Base-by-base conservation (phyloP, 2,113 vertebrate genomes). In the Thalassoma bifasciatum region DNA sequence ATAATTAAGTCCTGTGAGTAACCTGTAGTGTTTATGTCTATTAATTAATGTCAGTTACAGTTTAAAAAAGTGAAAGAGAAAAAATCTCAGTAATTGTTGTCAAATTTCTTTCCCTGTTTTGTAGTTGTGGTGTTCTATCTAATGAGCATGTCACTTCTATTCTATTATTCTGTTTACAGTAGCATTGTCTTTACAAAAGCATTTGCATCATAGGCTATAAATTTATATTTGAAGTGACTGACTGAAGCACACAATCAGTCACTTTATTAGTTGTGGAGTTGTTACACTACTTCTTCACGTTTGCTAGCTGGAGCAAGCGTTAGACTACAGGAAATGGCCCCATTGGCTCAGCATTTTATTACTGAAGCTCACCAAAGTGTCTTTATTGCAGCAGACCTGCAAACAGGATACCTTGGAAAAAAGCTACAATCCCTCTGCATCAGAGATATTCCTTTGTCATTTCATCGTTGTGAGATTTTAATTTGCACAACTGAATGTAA, bases 301-400 rank as follows among this genome's bases (percentile, higher is more conserved):
- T 94, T 94, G 92, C 92, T 76, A 59, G 12, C 62, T 85, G 66
- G 57, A 91, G 91, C 93, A 94, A 94, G 92, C 89, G 93, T 92
- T 92, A 64, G 92, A 94, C 93, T 93, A 94, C 93, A 94, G 92
- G 84, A 93, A 92, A 89, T 75, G 76, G 72, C 77, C 80, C 34
- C n/a, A 54, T 59, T 74, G 82, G 60, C 72, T 77, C 61, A 63
- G 71, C 44, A 75, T 77, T 58, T 62, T 50, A 75, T 64, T 44
- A 66, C 22, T 22, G 64, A 50, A 79, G 60, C 66, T 75, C 40
- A 52, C 66, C 56, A 82, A 77, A 79, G 67, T 62, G 22, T 80
- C 49, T 84, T 77, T 37, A 64, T 38, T 79, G 68, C 64, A 82
- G 74, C 4, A 44, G 36, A 19, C 10, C 71, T 70, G 76, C 83